Percentiles rank a stretch among this genome's conserved stretches.
phyloP scores from a whole-genome alignment of 2,797 vertebrate species.

The Propithecus deckenii region DNA sequence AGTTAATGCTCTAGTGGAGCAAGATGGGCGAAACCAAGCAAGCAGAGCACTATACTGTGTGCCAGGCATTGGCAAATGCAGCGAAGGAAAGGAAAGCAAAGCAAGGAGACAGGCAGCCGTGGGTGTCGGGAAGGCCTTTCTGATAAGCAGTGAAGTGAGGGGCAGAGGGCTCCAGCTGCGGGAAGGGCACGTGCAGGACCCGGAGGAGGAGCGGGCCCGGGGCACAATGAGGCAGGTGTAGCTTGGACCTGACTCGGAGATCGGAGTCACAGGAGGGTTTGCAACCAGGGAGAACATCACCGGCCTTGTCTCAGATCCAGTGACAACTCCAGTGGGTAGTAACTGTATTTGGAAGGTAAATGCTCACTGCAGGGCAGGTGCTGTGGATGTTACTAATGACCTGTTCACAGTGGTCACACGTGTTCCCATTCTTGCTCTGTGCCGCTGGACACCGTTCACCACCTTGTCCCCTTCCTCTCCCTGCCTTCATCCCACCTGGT shows the following conservation, averaged over 20 bases:
- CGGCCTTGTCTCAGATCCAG: neutral
- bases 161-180: neutral
- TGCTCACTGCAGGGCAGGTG: neutral
- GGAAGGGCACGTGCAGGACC: neutral
- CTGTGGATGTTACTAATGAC: neutral
- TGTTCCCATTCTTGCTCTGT: neutral
- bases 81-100: neutral
- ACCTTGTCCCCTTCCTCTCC: rapidly evolving
- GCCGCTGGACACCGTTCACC: rapidly evolving
- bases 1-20: neutral
- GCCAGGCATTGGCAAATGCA: neutral
- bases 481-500: neutral
- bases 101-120: neutral
- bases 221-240: neutral
- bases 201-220: neutral
- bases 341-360: neutral
- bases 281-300: neutral
- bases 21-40: neutral
- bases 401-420: too few species aligned
- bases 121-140: neutral
- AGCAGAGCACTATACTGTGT: neutral
- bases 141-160: neutral
- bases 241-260: neutral
- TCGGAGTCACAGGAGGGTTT: rapidly evolving
- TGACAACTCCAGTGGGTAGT: too few species aligned